phyloP scores from a whole-genome alignment of 2,888 invertebrate species.

The Nomada flava region DNA sequence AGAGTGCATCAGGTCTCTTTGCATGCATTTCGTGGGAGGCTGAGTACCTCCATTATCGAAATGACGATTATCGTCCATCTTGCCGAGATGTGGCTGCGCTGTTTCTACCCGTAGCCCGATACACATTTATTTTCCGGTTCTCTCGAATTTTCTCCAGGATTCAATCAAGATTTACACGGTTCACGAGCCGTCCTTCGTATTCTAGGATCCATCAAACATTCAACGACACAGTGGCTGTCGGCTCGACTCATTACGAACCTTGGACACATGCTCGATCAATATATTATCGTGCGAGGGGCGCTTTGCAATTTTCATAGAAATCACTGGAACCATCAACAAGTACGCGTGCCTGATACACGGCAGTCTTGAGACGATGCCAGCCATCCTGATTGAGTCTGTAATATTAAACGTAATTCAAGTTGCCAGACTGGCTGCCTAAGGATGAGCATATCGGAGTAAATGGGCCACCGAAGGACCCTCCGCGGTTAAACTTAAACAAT shows the following conservation, averaged over 20 bases:
- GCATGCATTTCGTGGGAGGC: slow-evolving; percentile 77
- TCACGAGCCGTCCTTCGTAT: slow-evolving; percentile 30
- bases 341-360: slow-evolving; percentile 75
- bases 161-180: slow-evolving; percentile 48
- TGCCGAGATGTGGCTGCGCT: slow-evolving; percentile 62
- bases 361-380: slow-evolving; percentile 57
- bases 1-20: slow-evolving; percentile 82
- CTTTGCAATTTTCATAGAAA: slow-evolving; percentile 47
- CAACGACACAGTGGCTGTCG: slow-evolving; percentile 12
- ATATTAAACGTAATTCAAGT: slow-evolving; percentile 82
- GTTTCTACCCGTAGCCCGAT: slow-evolving; percentile 47
- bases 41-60: slow-evolving; percentile 73
- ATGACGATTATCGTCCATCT: slow-evolving; percentile 79
- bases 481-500: slow-evolving; percentile 54
- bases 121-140: slow-evolving; percentile 62
- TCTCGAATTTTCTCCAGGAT: slow-evolving; percentile 57
- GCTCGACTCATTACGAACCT: slow-evolving; percentile 35
- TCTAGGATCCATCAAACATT: slow-evolving; percentile 47
- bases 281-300: slow-evolving; percentile 13
- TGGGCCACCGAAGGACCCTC: slow-evolving; percentile 61
- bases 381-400: slow-evolving; percentile 78
- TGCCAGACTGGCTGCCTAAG: slow-evolving; percentile 67
- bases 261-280: slow-evolving; percentile 13
- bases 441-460: slow-evolving; percentile 61
- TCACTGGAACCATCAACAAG: slow-evolving; percentile 40